Evolutionary conservation across 2,113 vertebrate species (phyloP), one percentile per base, ranked within the genome.

Genomic region (Perognathus longimembris): DNA sequence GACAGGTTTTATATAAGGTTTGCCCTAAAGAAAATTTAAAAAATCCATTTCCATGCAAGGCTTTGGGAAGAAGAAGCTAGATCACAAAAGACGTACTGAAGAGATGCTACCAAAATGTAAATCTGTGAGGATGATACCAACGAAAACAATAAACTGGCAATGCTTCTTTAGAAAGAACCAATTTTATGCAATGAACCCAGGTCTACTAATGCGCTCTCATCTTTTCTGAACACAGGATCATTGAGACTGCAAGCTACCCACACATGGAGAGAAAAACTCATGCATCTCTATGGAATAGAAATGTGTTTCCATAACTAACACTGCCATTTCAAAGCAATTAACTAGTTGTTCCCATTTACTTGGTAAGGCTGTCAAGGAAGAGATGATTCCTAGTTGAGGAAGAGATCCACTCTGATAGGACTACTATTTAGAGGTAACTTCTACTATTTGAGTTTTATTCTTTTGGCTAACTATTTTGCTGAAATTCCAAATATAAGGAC

Each of bases 1-100:
- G 96, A 96, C 96, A 92, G 97, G 96, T 96, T 98, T 97, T 97
- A 95, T 94, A 91, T 97, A 98, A 98, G 96, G 92, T 94, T 97
- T 94, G 91, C 90, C 94, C 71, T 73, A 94, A 97, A 97, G 97
- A 4, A 61, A 24, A 61, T 61, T 88, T 97, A 97, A 96, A 87
- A 91, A 94, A 89, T 89, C 96, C 94, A 96, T 95, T 97, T 97
- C 96, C 95, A 87, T 38, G 86, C 96, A 85, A 91, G 95, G 83
- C 95, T 97, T 73, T 79, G 79, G 73, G 95, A 90, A 88, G 91
- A 95, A 93, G 82, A 50, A 97, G 92, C 70, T 87, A 88, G 87
- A 74, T 90, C 63, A 92, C 92, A 57, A 40, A 85, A 76, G 14
- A 50, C 81, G n/a, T 85, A 32, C 66, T 86, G 82, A 87, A 79